Evolutionary conservation across 2,888 invertebrate genomes (phyloP).

Genomic region (Polydrusus pterygomalis): DNA sequence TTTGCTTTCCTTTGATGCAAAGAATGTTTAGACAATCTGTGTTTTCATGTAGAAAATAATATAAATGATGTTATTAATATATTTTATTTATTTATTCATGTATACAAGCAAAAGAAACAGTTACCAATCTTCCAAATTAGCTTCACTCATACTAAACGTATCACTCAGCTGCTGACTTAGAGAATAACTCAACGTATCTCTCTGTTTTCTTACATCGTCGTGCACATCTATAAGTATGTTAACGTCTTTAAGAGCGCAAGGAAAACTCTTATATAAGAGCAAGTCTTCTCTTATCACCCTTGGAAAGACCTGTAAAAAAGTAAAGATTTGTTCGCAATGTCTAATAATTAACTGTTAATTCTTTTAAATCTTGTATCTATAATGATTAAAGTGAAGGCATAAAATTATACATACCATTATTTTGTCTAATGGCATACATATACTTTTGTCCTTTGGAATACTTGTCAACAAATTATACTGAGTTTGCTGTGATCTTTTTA

Average conservation of each 20-base stretch:
- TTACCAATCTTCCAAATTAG: constrained; percentile 49
- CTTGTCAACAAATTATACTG: constrained; percentile 41
- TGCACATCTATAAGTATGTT: constrained; percentile 56
- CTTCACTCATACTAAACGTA: constrained; percentile 47
- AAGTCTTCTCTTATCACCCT: constrained; percentile 55
- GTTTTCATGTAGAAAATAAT: too few relatives aligned
- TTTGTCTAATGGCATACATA: constrained; percentile 38
- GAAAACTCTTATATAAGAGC: constrained; percentile 54
- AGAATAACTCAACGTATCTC: constrained; percentile 56
- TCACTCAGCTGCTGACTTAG: constrained; percentile 45
- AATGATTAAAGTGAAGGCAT: too few relatives aligned
- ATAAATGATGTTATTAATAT: too few relatives aligned
- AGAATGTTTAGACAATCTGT: neutral
- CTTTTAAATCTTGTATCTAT: too few relatives aligned
- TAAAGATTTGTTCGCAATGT: too few relatives aligned
- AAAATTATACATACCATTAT: neutral
- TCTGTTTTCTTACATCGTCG: constrained; percentile 46
- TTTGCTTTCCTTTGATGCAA: neutral
- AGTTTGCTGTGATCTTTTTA: constrained; percentile 35
- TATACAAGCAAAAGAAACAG: too few relatives aligned
- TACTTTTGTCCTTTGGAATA: constrained; percentile 27
- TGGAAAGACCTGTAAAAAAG: constrained; percentile 54
- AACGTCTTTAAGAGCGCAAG: constrained; percentile 59
- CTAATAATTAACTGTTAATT: too few relatives aligned
- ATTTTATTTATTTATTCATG: too few relatives aligned